Percentiles rank a stretch among this genome's conserved stretches.
Conservation (phyloP, 1,140 invertebrate genomes). For the Cotesia vestalis region DNA sequence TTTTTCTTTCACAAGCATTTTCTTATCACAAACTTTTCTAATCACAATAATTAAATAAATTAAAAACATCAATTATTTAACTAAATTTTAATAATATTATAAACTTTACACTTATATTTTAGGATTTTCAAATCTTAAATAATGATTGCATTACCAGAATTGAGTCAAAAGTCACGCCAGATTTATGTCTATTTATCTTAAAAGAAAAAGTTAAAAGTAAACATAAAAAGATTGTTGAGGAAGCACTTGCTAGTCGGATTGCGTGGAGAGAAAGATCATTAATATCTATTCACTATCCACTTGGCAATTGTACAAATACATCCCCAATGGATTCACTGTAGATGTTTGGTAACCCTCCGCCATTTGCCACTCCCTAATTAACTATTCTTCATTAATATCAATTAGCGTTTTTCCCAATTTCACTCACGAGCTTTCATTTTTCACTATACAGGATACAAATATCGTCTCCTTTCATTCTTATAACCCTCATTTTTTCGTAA, state of each 20-base stretch:
- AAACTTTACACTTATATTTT: too few species aligned
- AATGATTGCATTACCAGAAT: too few species aligned
- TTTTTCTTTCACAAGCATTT: too few species aligned
- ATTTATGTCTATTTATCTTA: too few species aligned
- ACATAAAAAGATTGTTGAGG: background rate
- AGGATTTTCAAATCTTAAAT: too few species aligned
- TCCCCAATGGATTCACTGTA: constrained; percentile 30
- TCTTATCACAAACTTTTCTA: too few species aligned
- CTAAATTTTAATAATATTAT: too few species aligned
- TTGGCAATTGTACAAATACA: constrained; percentile 47
- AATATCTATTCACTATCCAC: constrained; percentile 45
- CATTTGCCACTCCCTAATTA: constrained; percentile 45
- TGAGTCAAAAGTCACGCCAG: too few species aligned
- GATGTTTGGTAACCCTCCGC: constrained; percentile 6
- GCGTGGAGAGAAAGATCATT: constrained; percentile 38
- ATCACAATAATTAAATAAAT: too few species aligned
- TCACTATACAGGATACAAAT: background rate
- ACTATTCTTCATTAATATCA: constrained; percentile 54
- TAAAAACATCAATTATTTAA: too few species aligned
- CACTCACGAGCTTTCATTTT: background rate
- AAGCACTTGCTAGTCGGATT: background rate
- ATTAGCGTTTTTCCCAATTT: constrained; percentile 44
- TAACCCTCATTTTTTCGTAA: too few species aligned
- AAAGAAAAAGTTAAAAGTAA: constrained; percentile 2
- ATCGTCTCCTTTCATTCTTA: too few species aligned